phyloP scores from a whole-genome alignment of 2,113 vertebrate genomes.

The Ptilonorhynchus violaceus region DNA sequence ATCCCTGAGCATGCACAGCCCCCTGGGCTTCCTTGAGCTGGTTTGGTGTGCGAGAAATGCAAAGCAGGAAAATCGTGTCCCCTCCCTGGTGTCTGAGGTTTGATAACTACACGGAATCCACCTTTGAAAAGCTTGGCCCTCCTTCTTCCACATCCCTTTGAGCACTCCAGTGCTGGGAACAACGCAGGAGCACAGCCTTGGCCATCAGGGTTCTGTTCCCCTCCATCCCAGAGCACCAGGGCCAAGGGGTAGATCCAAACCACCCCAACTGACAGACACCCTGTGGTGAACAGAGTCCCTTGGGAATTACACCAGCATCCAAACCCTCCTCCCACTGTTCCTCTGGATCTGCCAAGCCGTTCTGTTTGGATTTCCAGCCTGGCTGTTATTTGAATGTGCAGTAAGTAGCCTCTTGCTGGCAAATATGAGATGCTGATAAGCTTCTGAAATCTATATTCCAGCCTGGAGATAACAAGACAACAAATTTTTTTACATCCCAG shows the following conservation, averaged over 20 bases:
- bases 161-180: neutral
- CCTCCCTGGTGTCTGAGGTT: neutral
- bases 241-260: neutral
- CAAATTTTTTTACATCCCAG: neutral
- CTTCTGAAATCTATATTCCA: neutral
- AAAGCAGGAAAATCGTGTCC: rapidly evolving
- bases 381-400: neutral
- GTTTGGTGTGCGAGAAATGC: neutral
- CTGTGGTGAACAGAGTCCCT: neutral
- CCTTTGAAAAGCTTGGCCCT: neutral
- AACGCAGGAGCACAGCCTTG: neutral
- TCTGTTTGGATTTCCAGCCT: neutral
- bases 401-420: neutral
- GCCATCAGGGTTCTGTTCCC: rapidly evolving
- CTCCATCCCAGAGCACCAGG: neutral
- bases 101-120: neutral
- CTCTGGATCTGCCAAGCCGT: neutral
- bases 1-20: neutral
- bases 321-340: rapidly evolving
- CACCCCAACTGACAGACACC: neutral
- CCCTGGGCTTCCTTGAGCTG: neutral
- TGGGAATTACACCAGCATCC: neutral
- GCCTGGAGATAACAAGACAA: neutral
- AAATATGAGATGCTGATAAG: neutral
- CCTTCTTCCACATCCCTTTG: neutral